phyloP scores from a whole-genome alignment of 2,113 vertebrate species.

The Pelecanus crispus region DNA sequence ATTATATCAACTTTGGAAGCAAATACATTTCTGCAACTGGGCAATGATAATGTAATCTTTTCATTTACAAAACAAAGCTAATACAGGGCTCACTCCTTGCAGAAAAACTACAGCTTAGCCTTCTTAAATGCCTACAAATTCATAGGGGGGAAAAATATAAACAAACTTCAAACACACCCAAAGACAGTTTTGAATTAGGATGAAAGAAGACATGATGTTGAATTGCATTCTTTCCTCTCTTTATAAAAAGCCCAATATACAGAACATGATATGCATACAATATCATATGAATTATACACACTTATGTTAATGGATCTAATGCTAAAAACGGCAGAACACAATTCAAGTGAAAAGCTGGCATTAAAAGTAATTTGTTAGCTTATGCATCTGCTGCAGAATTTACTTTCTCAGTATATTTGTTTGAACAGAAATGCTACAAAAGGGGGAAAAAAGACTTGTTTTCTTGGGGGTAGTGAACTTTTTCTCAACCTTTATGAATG shows the following conservation, averaged over 20 bases:
- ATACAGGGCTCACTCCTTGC: neutral
- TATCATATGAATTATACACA: neutral
- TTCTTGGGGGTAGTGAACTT: neutral
- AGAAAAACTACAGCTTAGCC: neutral
- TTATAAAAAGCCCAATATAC: neutral
- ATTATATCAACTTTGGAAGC: fast-evolving
- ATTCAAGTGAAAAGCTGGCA: neutral
- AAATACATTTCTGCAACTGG: neutral
- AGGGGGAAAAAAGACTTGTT: neutral
- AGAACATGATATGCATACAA: neutral
- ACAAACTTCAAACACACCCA: neutral
- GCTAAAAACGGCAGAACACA: neutral
- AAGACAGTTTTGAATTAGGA: neutral
- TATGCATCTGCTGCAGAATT: neutral
- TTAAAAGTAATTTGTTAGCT: neutral
- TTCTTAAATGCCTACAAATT: neutral
- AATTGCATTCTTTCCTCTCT: neutral
- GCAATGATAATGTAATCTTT: neutral
- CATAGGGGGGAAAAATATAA: no score
- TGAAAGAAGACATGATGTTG: neutral
- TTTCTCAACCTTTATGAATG: neutral
- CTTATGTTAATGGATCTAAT: neutral
- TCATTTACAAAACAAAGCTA: neutral
- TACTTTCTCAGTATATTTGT: neutral
- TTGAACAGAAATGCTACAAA: neutral